Evolutionary conservation across 2,888 invertebrate genomes (phyloP).

Genomic region (Torymus tubicola): DNA sequence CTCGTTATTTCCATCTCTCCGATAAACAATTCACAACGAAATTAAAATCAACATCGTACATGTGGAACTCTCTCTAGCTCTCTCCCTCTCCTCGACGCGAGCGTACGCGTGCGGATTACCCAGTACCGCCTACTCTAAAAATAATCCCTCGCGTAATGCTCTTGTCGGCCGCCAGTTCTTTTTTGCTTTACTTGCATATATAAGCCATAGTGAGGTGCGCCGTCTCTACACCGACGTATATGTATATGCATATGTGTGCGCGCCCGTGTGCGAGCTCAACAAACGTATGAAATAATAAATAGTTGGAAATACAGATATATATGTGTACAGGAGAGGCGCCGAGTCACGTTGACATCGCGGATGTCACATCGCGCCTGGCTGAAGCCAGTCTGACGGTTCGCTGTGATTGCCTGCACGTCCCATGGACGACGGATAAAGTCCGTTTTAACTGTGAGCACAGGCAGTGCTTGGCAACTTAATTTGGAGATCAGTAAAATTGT

Average conservation of each 20-base stretch:
- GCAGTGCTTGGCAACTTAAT: slow-evolving; percentile 35
- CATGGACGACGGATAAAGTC: slow-evolving; percentile 44
- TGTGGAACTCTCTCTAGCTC: slow-evolving; percentile 1
- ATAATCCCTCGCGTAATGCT: slow-evolving; percentile 37
- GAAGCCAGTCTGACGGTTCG: slow-evolving; percentile 27
- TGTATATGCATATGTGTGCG: too few species aligned
- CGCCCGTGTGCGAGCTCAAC: not conserved
- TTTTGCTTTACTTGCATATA: slow-evolving; percentile 31
- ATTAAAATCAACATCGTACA: slow-evolving; percentile 27
- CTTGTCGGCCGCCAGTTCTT: slow-evolving; percentile 12
- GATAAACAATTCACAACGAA: slow-evolving; percentile 21
- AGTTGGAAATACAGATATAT: slow-evolving; percentile 25
- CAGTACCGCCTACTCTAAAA: slow-evolving; percentile 16
- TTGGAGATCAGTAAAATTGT: slow-evolving; percentile 38
- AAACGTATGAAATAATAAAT: slow-evolving; percentile 34
- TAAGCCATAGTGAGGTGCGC: slow-evolving; percentile 9
- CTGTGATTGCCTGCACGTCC: slow-evolving; percentile 22
- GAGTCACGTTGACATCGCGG: slow-evolving; percentile 59
- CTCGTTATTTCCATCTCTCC: not conserved
- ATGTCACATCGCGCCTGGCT: slow-evolving; percentile 61
- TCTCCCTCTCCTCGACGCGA: too few species aligned
- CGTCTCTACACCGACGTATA: not conserved
- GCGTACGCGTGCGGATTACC: not conserved
- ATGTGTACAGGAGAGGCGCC: slow-evolving; percentile 38
- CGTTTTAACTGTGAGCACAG: slow-evolving; percentile 10